Conservation (phyloP, 2,888 invertebrate genomes). For the Stomorhina lunata region DNA sequence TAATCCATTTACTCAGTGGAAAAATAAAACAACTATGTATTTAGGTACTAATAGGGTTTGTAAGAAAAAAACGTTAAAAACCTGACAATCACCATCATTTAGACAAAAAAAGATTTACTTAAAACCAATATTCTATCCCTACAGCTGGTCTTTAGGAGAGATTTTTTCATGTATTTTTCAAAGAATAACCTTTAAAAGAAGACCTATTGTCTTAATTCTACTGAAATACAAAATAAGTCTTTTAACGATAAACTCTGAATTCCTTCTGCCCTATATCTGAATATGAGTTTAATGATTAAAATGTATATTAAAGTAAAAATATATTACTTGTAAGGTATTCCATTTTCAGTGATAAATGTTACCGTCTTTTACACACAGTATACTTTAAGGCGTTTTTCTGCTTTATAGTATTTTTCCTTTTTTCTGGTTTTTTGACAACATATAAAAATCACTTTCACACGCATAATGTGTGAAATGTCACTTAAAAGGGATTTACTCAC, state of each 20-base stretch:
- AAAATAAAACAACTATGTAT: constrained; percentile 54
- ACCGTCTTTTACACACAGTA: not conserved
- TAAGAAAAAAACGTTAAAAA: constrained; percentile 22
- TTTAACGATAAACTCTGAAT: not conserved
- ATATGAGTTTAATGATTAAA: too few species aligned
- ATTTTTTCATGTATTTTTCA: too few species aligned
- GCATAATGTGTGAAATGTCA: constrained; percentile 62
- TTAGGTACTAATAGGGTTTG: constrained; percentile 53
- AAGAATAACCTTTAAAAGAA: not conserved
- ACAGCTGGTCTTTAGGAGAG: not conserved
- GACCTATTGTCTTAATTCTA: not conserved
- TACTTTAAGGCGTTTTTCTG: constrained; percentile 4
- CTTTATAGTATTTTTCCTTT: too few species aligned
- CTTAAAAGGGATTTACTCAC: constrained; percentile 62
- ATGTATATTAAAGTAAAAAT: too few species aligned
- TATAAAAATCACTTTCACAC: constrained; percentile 59
- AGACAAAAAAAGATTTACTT: constrained; percentile 7
- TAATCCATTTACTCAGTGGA: too few species aligned
- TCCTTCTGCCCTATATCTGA: not conserved
- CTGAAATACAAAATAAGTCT: not conserved
- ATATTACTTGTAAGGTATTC: not conserved
- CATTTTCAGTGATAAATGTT: not conserved
- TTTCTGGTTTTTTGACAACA: constrained; percentile 30
- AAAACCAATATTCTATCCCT: not conserved
- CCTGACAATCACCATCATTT: constrained; percentile 40